Evolutionary conservation across 2,113 vertebrate species (phyloP).

Genomic region (Phylloscopus trochilus): DNA sequence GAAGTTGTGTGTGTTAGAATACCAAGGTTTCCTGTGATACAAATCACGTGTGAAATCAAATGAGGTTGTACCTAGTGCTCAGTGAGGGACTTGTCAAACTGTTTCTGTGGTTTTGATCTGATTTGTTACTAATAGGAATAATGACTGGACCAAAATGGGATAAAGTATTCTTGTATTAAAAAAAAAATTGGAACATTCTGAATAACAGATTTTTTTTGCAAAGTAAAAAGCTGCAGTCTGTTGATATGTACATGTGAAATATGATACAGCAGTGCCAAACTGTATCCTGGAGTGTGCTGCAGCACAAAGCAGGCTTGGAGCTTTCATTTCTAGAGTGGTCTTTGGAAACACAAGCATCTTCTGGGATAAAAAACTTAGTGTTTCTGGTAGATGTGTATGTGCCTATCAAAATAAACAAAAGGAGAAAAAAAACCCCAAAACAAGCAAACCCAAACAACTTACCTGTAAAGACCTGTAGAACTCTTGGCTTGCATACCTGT

Average conservation of each 20-base stretch:
- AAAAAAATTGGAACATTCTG: background rate
- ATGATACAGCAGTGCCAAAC: background rate
- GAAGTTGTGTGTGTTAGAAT: background rate
- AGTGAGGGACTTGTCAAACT: background rate
- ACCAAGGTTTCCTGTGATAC: background rate
- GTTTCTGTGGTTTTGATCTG: background rate
- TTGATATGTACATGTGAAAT: background rate
- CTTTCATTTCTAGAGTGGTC: background rate
- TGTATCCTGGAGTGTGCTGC: background rate
- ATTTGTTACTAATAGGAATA: background rate
- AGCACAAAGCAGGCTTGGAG: background rate
- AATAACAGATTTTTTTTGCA: background rate
- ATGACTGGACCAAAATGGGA: background rate
- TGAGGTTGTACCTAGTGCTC: background rate
- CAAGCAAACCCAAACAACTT: background rate
- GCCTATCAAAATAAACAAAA: background rate
- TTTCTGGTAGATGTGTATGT: background rate
- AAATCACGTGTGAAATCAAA: background rate
- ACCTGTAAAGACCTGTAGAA: background rate
- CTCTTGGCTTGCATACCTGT: background rate
- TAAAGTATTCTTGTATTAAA: background rate
- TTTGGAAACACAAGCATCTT: background rate
- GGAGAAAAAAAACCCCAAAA: rapidly evolving
- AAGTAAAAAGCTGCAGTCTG: background rate
- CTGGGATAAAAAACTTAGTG: background rate